Evolutionary conservation across 2,888 invertebrate species (phyloP), one percentile per base, ranked within the genome.

Genomic region (Lycia hirtaria): DNA sequence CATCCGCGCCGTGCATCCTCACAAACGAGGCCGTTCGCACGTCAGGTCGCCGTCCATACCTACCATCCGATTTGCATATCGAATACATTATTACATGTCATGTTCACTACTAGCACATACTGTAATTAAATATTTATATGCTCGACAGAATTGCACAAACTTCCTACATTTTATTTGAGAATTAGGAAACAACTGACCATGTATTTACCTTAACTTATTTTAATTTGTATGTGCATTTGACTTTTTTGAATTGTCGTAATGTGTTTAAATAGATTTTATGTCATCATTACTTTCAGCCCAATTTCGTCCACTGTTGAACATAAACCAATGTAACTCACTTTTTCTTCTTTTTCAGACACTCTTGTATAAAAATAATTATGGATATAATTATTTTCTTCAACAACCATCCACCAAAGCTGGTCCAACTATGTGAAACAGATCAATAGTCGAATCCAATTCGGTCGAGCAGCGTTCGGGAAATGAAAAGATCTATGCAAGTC

Each of bases 1-100:
- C 53, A 9, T 57, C 7, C 0, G 60, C 24, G 56, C 55, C 65
- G 59, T 64, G 66, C 71, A 78, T 80, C 76, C 76, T 77, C 70
- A 57, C 74, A 64, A 81, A 81, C 78, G 81, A 83, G 83, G 82
- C 75, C 83, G 76, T 78, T 80, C 78, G 76, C 75, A 80, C 81
- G 78, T 75, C 72, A 56, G 58, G 62, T 56, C 60, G 54, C 53
- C 68, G 65, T 69, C 67, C 65, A 60, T 68, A 69, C 66, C 70
- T 67, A 70, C 69, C 68, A 68, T 71, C 56, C 62, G 70, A 79
- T 82, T 80, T 79, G 80, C 81, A 81, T 81, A 72, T 71, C 75
- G 75, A 82, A 81, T 80, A 76, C 76, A 73, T 80, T 80, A 81
- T 80, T 76, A 73, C 77, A 70, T 77, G 79, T 80, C 80, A 75